Evolutionary conservation across 64 coral and sea anemone species (phyloP).

Genomic region (Montipora capricornis): DNA sequence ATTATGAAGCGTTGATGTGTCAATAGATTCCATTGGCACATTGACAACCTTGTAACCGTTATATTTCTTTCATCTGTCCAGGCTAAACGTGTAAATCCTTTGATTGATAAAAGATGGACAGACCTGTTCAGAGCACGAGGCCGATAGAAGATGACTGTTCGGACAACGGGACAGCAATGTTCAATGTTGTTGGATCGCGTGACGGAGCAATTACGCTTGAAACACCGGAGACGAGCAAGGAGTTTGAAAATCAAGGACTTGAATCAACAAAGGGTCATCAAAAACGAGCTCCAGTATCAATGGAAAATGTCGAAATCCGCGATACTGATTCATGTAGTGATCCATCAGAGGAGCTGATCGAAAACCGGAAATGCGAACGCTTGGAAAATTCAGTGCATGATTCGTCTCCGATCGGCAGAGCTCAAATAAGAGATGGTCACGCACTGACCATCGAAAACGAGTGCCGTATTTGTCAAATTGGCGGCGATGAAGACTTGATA

Average conservation of each 20-base stretch:
- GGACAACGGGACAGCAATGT: not conserved
- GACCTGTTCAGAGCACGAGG: not conserved
- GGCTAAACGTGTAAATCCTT: not conserved
- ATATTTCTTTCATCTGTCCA: not conserved
- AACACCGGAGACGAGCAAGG: not conserved
- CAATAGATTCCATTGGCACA: not conserved
- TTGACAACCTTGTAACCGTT: conserved; percentile 3
- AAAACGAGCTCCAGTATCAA: not conserved
- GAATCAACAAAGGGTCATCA: not conserved
- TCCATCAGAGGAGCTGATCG: not conserved
- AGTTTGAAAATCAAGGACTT: not conserved
- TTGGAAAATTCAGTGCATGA: not conserved
- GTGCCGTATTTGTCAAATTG: conserved; percentile 88
- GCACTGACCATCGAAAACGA: conserved; percentile 7
- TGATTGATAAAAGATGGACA: not conserved
- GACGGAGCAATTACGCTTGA: not conserved
- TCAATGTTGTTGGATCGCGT: not conserved
- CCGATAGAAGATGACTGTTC: not conserved
- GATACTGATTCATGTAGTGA: not conserved
- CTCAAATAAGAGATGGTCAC: not conserved
- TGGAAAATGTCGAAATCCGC: not conserved
- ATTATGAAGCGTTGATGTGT: not conserved
- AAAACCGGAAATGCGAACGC: conserved; percentile 5
- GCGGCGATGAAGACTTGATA: conserved; percentile 73
- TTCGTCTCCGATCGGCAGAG: not conserved